Evolutionary conservation across 2,888 invertebrate genomes (phyloP).

Genomic region (Notodonta dromedarius): DNA sequence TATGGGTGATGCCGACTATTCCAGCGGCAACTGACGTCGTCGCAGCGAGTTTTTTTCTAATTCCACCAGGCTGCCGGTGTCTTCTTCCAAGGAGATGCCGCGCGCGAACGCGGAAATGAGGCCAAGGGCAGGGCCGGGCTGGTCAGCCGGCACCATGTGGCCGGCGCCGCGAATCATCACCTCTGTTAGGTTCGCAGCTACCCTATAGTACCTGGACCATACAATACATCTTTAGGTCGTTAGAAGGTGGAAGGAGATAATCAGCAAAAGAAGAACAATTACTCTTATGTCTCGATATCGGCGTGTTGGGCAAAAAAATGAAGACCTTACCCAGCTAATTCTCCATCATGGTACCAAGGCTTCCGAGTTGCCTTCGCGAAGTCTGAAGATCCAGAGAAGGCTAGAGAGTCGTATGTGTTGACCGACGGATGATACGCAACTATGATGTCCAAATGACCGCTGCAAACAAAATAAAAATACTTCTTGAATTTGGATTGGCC

Average conservation of each 20-base stretch:
- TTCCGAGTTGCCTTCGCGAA: constrained; percentile 71
- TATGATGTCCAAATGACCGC: constrained; percentile 86
- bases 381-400: constrained; percentile 71
- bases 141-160: constrained; percentile 87
- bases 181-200: constrained; percentile 83
- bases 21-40: constrained; percentile 52
- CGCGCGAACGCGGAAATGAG: constrained; percentile 85
- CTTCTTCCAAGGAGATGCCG: constrained; percentile 60
- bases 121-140: constrained; percentile 84
- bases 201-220: constrained; percentile 80
- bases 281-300: too few relatives aligned
- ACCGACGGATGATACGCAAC: constrained; percentile 87
- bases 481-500: too few relatives aligned
- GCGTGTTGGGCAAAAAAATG: too few relatives aligned
- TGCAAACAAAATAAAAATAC: constrained; percentile 44
- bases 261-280: neutral
- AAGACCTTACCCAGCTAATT: constrained; percentile 77
- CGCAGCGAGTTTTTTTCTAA: constrained; percentile 61
- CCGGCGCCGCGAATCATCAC: constrained; percentile 86
- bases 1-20: constrained; percentile 24
- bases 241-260: too few relatives aligned
- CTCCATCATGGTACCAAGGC: constrained; percentile 73
- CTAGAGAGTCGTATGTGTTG: constrained; percentile 71
- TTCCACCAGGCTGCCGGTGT: constrained; percentile 62
- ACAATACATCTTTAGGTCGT: neutral